These are phyloP conservation scores for Littorina saxatilis DNA, from an alignment of 1,140 invertebrate species.

Conservation along the genomic window DNA sequence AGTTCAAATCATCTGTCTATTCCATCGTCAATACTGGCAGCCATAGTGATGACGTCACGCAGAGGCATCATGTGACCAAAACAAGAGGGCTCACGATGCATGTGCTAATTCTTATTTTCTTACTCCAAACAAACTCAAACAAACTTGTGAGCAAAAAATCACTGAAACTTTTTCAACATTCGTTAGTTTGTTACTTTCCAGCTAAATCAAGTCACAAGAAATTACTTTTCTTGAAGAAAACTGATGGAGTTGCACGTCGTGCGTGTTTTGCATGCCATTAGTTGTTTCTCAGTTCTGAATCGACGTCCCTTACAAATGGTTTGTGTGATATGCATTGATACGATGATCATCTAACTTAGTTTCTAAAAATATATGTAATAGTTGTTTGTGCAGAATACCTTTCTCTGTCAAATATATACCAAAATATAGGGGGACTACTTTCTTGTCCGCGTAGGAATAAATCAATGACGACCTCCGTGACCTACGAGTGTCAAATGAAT, in stretches of 20 bases:
- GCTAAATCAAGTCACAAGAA: too few relatives aligned
- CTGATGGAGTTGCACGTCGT: background rate
- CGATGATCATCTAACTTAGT: too few relatives aligned
- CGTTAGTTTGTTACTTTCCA: too few relatives aligned
- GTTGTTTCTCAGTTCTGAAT: conserved; percentile 14
- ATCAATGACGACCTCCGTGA: conserved; percentile 66
- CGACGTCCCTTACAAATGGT: too few relatives aligned
- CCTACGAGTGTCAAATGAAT: conserved; percentile 68
- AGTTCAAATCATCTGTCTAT: conserved; percentile 16
- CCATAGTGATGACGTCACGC: conserved; percentile 50
- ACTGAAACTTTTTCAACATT: too few relatives aligned
- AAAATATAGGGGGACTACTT: conserved; percentile 50
- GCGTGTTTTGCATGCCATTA: conserved; percentile 26
- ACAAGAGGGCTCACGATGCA: conserved; percentile 37
- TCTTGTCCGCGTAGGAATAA: conserved; percentile 51
- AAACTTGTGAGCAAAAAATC: background rate
- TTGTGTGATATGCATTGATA: too few relatives aligned
- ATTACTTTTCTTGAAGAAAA: background rate
- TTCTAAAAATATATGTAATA: too few relatives aligned
- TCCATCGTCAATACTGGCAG: conserved; percentile 37
- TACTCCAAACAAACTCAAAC: background rate
- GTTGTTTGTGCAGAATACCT: too few relatives aligned
- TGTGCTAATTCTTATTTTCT: too few relatives aligned
- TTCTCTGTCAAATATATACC: too few relatives aligned
- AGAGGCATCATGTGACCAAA: conserved; percentile 51